Base-by-base conservation (phyloP, 2,113 vertebrate genomes). In the Aptenodytes forsteri region DNA sequence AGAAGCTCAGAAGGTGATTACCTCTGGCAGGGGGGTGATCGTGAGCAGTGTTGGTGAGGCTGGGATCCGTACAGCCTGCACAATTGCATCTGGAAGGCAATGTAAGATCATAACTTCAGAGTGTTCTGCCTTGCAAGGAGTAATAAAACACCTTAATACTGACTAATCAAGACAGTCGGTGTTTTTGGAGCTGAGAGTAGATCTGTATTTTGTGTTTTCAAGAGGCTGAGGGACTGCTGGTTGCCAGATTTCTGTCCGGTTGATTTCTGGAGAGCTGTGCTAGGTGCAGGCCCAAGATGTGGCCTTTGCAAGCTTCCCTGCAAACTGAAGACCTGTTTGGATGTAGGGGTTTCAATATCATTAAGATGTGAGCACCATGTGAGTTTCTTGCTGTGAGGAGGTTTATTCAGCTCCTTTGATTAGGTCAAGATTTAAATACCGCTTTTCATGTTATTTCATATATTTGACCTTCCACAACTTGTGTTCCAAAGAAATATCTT, bases 341-440 rank as follows among this genome's bases (percentile, higher is more conserved):
- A 42, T 77, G 22, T 49, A 61, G 46, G 32, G 22, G 30, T 87
- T 89, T 96, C 50, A 70, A 3, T 27, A 16, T 54, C 76, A 82
- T 85, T 89, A 46, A 59, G 66, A 80, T 76, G 8, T 88, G 82
- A 94, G 21, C n/a, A 67, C 49, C 23, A 34, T 10, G 18, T 82
- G 56, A 80, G 23, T 80, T 80, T 87, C 62, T 89, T 56, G 66
- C 91, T 1, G 0, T 52, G n/a, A 93, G 73, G 49, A 87, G 12
- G 23, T 81, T 91, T 84, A 83, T 91, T 87, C 71, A 77, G 11
- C 34, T 95, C 16, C 52, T 77, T 50, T 65, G 66, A 83, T 42
- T 36, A 95, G 85, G 75, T 94, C 65, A 94, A 59, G 78, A 95
- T 95, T 93, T 86, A 90, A 93, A 83, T 96, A 81, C n/a, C 0